Base-by-base conservation (phyloP, 2,888 invertebrate species). In the Thera britannica region DNA sequence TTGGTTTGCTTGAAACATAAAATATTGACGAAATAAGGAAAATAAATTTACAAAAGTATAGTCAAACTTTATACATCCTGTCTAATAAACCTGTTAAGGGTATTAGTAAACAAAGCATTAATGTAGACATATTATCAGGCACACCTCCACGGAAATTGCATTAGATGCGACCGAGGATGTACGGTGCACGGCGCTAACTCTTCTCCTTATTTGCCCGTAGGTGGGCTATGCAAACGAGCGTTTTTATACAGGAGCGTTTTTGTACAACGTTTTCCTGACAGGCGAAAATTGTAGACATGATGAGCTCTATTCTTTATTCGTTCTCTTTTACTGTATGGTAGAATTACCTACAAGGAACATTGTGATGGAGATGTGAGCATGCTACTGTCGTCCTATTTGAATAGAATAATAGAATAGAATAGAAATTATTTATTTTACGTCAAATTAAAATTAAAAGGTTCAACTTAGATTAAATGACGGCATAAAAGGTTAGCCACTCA, bases 91-190 rank as follows among this genome's bases (percentile, higher is more conserved):
- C 36, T 48, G 56, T 54, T 55, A 61, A 44, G 51, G 54, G 58
- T 58, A 54, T 62, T 62, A 52, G 56, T 60, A 66, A 51, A 54
- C 54, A 57, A 59, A 71, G 44, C 36, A 46, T 62, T 44, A 66
- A 63, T 61, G 83, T 76, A 80, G 78, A 78, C 77, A 79, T 83
- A 87, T 89, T 90, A 88, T 83, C 84, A 79, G 75, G 82, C 78
- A 82, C 85, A 88, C 89, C 85, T 86, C 77, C 77, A 77, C 83
- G 88, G 90, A 92, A 90, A 92, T 92, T 90, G 88, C 88, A 90
- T 92, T 91, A 90, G 87, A 85, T 85, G 84, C 86, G 55, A 88
- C 82, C 83, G 83, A 83, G 79, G 83, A 79, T 77, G 74, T 71
- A 72, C 52, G 38, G 7, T 51, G 58, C 44, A 72, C 75, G 70